These are phyloP conservation scores for Phthorimaea operculella DNA, from an alignment of 1,140 invertebrate genomes.

Conservation along the genomic window DNA sequence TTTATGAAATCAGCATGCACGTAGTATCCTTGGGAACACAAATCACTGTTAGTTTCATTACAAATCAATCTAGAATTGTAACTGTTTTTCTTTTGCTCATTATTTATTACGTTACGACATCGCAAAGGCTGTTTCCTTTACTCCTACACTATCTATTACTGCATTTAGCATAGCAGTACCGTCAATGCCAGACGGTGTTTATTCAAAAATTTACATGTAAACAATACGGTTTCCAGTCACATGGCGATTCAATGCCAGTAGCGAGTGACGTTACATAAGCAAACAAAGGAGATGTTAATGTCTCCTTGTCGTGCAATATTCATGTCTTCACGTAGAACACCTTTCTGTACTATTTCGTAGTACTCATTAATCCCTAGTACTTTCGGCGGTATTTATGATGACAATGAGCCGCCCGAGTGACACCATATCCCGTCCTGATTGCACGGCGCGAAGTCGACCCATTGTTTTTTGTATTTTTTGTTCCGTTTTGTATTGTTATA, in stretches of 20 bases:
- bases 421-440: slow-evolving; percentile 29
- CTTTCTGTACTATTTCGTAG: neutral
- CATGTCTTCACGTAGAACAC: neutral
- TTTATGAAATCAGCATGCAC: slow-evolving; percentile 50
- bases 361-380: neutral
- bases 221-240: slow-evolving; percentile 7
- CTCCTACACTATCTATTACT: neutral
- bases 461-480: slow-evolving; percentile 41
- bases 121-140: neutral
- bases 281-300: slow-evolving; percentile 15
- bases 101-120: neutral
- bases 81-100: neutral
- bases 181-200: slow-evolving; percentile 36
- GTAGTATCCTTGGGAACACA: slow-evolving; percentile 41
- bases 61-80: too few relatives aligned
- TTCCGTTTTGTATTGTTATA: slow-evolving; percentile 27
- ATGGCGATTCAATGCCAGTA: slow-evolving; percentile 23
- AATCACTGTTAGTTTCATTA: slow-evolving; percentile 25
- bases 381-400: neutral
- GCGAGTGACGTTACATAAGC: slow-evolving; percentile 16
- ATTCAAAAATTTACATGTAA: slow-evolving; percentile 23
- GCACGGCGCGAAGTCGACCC: slow-evolving; percentile 59
- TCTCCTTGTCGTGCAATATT: neutral
- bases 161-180: neutral
- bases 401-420: slow-evolving; percentile 1